Evolutionary conservation across 2,113 vertebrate species (phyloP), one percentile per base, ranked within the genome.

Genomic region (Anguilla rostrata): DNA sequence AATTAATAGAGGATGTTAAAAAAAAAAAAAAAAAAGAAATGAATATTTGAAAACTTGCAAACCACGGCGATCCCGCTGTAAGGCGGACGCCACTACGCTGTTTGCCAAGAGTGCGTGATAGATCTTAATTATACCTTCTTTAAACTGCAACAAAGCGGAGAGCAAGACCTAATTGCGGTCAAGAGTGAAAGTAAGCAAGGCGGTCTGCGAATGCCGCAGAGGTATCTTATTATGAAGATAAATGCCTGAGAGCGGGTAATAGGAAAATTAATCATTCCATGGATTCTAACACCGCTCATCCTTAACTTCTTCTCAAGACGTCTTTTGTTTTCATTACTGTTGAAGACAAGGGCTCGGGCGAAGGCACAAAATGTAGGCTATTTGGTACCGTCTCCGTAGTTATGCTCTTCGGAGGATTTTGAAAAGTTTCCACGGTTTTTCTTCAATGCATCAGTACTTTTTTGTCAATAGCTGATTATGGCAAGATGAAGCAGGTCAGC

Each of bases 241-340:
- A 93, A 84, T 86, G 90, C 90, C 87, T 90, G 91, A 91, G 90
- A 87, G 89, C 86, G 88, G 89, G 87, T 92, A 91, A 93, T 88
- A 92, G 91, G 92, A 87, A 92, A 93, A 92, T 93, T 93, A 91
- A 92, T 87, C 90, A 90, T 91, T 93, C 92, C 90, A 93, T 90
- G 91, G 91, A 85, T 84, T 91, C 92, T 91, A 92, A 92, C 63
- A 85, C 22, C 57, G 18, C 66, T 75, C 63, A 43, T 41, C 71
- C n/a, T 41, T 75, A 85, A 85, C 71, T 85, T 63, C 84, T 43
- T 85, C 46, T n/a, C 84, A 43, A 41, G 39, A 75, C 43, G 41
- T 71, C 66, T 85, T 85, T 75, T 40, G 60, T 66, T 75, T 78
- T 71, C 41, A 71, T 75, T 75, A 63, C 15, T 60, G 40, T 43